A percentile compares a stretch with the other conserved stretches of the same genome.
phyloP scores from a whole-genome alignment of 2,113 vertebrate species.

The Heterocephalus glaber region DNA sequence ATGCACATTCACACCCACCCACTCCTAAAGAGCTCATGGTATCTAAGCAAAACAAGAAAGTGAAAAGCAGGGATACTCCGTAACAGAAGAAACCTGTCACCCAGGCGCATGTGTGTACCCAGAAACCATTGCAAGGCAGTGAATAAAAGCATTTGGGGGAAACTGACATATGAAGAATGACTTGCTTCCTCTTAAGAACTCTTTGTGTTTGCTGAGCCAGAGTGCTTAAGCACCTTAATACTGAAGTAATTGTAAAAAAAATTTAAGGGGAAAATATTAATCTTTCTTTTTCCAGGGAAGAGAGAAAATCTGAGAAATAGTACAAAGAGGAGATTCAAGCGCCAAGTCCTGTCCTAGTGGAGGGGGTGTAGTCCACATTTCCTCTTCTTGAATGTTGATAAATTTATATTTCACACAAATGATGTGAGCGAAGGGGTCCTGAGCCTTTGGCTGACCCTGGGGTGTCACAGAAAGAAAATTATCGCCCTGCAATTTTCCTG shows the following conservation, averaged over 20 bases:
- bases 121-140: not conserved
- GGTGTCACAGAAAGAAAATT: not conserved
- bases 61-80: not conserved
- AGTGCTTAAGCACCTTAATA: not conserved
- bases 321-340: not conserved
- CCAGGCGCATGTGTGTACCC: not conserved
- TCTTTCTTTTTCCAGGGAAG: not conserved
- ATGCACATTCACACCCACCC: not conserved
- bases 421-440: not conserved
- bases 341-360: not conserved
- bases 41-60: not conserved
- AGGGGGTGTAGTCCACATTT: fast-evolving
- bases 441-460: too few relatives aligned
- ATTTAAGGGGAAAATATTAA: not conserved
- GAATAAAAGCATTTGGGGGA: not conserved
- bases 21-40: not conserved
- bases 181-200: not conserved
- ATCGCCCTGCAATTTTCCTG: not conserved
- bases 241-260: not conserved
- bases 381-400: too few relatives aligned
- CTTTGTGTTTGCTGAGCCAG: not conserved
- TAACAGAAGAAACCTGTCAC: not conserved
- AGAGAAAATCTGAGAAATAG: not conserved
- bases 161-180: not conserved
- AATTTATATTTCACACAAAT: not conserved